phyloP scores from a whole-genome alignment of 2,113 vertebrate species.

The Ammodytes dubius region DNA sequence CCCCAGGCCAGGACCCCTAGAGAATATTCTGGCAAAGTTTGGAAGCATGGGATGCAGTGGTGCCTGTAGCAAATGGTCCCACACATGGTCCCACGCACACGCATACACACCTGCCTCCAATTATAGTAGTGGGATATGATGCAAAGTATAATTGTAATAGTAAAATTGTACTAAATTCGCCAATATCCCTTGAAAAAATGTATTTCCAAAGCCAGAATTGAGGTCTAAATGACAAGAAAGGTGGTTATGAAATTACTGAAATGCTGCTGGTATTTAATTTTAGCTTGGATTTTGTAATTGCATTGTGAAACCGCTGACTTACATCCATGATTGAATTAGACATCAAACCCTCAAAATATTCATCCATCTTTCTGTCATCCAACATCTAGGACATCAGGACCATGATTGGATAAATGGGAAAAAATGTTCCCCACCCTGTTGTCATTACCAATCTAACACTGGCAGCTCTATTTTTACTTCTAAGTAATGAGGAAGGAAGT shows the following conservation, averaged over 20 bases:
- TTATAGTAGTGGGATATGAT: no score
- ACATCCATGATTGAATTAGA: slow-evolving; percentile 80
- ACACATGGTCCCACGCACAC: no score
- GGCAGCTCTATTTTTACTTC: slow-evolving; percentile 80
- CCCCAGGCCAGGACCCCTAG: no score
- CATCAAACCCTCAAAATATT: slow-evolving; percentile 76
- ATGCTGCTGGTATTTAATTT: slow-evolving; percentile 62
- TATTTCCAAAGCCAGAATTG: neutral
- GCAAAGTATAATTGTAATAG: no score
- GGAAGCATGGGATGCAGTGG: no score
- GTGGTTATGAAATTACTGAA: slow-evolving; percentile 24
- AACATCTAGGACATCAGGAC: slow-evolving; percentile 67
- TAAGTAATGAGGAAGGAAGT: slow-evolving; percentile 77
- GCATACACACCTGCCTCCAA: no score
- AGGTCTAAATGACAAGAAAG: neutral
- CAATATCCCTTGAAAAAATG: neutral
- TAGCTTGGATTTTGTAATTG: slow-evolving; percentile 70
- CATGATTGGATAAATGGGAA: slow-evolving; percentile 77
- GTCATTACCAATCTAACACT: slow-evolving; percentile 74
- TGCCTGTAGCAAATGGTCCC: no score
- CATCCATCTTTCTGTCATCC: slow-evolving; percentile 82
- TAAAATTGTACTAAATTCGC: neutral
- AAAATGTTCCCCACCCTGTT: slow-evolving; percentile 74
- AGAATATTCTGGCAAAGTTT: no score
- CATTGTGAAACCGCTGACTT: slow-evolving; percentile 73